phyloP scores from a whole-genome alignment of 2,113 vertebrate genomes.

The Microcebus tavaratra region DNA sequence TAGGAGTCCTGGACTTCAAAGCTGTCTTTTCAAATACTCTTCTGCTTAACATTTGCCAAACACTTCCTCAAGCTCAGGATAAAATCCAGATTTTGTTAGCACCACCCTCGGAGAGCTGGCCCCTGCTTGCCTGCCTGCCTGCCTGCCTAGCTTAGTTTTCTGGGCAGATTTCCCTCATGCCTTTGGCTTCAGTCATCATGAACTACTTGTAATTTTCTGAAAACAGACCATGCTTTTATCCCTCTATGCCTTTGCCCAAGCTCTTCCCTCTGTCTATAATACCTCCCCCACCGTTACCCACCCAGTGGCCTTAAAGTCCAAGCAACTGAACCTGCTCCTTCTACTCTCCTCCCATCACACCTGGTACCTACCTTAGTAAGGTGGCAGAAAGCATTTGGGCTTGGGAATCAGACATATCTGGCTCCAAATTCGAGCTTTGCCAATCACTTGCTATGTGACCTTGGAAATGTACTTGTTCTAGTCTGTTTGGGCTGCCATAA shows the following conservation, averaged over 20 bases:
- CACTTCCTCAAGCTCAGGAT: conserved; percentile 9
- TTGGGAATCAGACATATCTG: neutral
- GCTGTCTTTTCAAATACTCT: conserved; percentile 44
- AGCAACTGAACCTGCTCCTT: neutral
- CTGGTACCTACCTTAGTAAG: neutral
- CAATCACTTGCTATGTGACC: neutral
- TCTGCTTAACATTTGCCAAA: conserved; percentile 39
- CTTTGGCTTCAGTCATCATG: neutral
- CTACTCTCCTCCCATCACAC: neutral
- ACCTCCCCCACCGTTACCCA: neutral
- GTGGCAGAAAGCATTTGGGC: neutral
- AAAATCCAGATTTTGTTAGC: conserved; percentile 47
- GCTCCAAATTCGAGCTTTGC: neutral
- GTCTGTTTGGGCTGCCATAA: neutral
- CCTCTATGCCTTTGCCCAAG: neutral
- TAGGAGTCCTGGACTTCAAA: conserved; percentile 10
- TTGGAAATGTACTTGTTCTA: neutral
- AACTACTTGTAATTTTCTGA: neutral
- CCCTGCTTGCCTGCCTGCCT: neutral
- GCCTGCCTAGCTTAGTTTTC: neutral
- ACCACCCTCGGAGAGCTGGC: neutral
- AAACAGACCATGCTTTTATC: conserved; percentile 7
- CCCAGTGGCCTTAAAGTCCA: neutral
- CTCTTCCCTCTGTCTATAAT: neutral
- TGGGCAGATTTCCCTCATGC: neutral